A percentile compares a stretch with the other conserved stretches of the same genome.
phyloP scores from a whole-genome alignment of 2,113 vertebrate species.

The Pavo muticus region DNA sequence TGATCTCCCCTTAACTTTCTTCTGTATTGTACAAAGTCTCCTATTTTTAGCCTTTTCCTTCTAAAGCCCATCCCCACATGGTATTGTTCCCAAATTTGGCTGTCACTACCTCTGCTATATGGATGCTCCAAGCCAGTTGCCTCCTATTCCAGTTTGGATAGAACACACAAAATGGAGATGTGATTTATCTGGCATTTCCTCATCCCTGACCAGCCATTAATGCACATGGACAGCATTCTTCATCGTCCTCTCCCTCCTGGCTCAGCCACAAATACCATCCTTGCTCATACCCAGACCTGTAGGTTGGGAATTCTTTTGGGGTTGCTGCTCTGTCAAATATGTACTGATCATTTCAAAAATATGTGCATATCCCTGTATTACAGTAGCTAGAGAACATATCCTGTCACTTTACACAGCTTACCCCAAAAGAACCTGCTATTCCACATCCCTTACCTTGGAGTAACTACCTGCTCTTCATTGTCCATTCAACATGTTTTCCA shows the following conservation, averaged over 20 bases:
- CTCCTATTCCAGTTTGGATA: not conserved
- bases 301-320: not conserved
- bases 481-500: not conserved
- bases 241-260: not conserved
- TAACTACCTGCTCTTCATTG: not conserved
- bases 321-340: not conserved
- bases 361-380: not conserved
- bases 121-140: not conserved
- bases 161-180: not conserved
- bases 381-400: not conserved
- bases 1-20: not conserved
- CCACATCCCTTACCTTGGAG: not conserved
- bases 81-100: conserved; percentile 5
- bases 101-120: not conserved
- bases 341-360: not conserved
- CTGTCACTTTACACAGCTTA: not conserved
- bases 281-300: not conserved
- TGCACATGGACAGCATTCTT: not conserved
- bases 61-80: not conserved
- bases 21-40: not conserved
- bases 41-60: conserved; percentile 53
- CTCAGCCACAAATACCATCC: not conserved
- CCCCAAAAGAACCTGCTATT: not conserved
- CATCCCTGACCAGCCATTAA: not conserved
- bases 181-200: not conserved